Evolutionary conservation across 2,888 invertebrate genomes (phyloP).

Genomic region (Cetonia aurata): DNA sequence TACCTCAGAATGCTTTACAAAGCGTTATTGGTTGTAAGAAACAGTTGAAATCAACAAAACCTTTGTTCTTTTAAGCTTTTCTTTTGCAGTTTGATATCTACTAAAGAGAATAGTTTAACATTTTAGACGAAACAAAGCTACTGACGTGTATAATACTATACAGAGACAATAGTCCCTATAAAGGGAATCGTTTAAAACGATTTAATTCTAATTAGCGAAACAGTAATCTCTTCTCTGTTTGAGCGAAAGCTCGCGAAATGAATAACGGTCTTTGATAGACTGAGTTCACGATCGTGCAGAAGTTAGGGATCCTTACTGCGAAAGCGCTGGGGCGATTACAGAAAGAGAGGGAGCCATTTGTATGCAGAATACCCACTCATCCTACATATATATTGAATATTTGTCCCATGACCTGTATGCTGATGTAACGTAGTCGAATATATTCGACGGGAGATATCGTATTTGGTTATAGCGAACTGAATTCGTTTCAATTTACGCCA

Average conservation of each 20-base stretch:
- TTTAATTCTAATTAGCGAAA: constrained; percentile 21
- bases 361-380: background rate
- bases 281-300: constrained; percentile 8
- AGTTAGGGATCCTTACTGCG: background rate
- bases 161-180: too few species aligned
- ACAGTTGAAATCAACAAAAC: too few species aligned
- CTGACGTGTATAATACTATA: too few species aligned
- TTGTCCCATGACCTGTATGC: constrained; percentile 20
- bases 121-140: too few species aligned
- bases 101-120: too few species aligned
- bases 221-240: background rate
- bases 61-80: too few species aligned
- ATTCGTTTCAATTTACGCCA: constrained; percentile 18
- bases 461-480: constrained; percentile 8
- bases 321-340: background rate
- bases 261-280: constrained; percentile 30
- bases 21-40: too few species aligned
- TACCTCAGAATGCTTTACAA: too few species aligned
- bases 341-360: background rate
- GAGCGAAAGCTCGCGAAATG: constrained; percentile 16
- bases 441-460: constrained; percentile 9
- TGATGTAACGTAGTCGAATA: constrained; percentile 16
- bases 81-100: too few species aligned
- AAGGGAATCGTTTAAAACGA: too few species aligned
- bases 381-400: constrained; percentile 25